Evolutionary conservation across 2,113 vertebrate genomes (phyloP), one percentile per base, ranked within the genome.

Genomic region (Phocoena phocoena): DNA sequence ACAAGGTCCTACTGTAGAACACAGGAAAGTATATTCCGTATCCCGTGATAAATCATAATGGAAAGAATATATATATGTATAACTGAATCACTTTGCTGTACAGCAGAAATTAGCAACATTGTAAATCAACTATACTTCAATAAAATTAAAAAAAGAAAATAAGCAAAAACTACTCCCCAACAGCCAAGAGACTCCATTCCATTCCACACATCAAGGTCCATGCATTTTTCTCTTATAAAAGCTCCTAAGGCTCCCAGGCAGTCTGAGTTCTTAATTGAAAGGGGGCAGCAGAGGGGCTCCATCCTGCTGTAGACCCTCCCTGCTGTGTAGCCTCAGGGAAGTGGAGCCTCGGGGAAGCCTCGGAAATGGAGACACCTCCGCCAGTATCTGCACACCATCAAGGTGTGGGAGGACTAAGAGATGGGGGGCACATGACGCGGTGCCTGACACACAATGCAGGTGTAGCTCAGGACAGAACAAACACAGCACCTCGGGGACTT

Each of bases 341-440:
- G 18, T 36, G 36, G 36, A 31, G 25, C 18, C 76, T 70, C 14
- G 1, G 21, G 31, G 84, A 60, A 3, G 18, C 36, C 36, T 36
- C 20, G 2, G 21, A 17, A 17, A 41, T 0, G 0, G 25, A 47
- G 38, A 20, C 1, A 0, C 17, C 26, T 1, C 1, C 7, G 0
- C 3, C 17, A 20, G 62, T 2, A 2, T 25, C 18, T 14, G 7
- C 18, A 3, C 50, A 5, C 12, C 9, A 0, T 0, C 12, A 2
- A 44, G 65, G 0, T 2, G 9, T 1, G 17, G 41, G 10, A 21
- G 38, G 17, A 13, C 8, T 0, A 6, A 44, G 14, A 26, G 20
- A 6, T 3, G 15, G 0, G 38, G 12, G 2, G 12, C 0, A 0
- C 0, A 8, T 4, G 18, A 26, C 18, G 55, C 18, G 1, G n/a